Evolutionary conservation across 2,113 vertebrate species (phyloP).

Genomic region (Ondatra zibethicus): DNA sequence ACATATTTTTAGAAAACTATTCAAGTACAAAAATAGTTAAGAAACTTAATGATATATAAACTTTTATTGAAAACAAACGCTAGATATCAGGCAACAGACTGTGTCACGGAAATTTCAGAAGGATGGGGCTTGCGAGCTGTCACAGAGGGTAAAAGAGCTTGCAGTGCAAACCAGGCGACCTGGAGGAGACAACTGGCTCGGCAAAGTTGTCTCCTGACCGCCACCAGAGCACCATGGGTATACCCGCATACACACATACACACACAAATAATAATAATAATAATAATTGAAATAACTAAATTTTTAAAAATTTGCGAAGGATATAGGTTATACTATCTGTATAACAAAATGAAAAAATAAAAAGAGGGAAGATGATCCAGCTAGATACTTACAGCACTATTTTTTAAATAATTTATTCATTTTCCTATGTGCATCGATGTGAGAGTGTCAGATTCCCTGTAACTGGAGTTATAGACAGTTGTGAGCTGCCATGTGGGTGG

Average conservation of each 20-base stretch:
- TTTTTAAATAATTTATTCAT: neutral
- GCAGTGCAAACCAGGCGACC: neutral
- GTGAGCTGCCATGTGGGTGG: neutral
- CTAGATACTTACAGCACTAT: neutral
- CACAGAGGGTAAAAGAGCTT: no score
- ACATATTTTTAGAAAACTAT: neutral
- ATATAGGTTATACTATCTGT: neutral
- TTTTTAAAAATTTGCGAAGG: constrained; percentile 3
- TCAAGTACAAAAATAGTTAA: constrained; percentile 8
- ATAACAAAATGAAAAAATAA: constrained; percentile 26
- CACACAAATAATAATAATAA: neutral
- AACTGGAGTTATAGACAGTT: neutral
- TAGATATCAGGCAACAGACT: neutral
- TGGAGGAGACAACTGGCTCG: neutral
- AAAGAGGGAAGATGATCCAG: neutral
- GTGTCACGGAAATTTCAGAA: neutral
- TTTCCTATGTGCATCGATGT: neutral
- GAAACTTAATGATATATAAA: neutral
- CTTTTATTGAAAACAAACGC: neutral
- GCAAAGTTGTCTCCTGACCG: neutral
- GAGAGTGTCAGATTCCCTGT: neutral
- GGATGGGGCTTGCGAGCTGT: no score
- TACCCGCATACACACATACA: neutral
- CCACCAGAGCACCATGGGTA: neutral
- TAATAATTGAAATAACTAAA: neutral